Conservation (phyloP, 1,140 invertebrate genomes). For the Chlorops oryzae region DNA sequence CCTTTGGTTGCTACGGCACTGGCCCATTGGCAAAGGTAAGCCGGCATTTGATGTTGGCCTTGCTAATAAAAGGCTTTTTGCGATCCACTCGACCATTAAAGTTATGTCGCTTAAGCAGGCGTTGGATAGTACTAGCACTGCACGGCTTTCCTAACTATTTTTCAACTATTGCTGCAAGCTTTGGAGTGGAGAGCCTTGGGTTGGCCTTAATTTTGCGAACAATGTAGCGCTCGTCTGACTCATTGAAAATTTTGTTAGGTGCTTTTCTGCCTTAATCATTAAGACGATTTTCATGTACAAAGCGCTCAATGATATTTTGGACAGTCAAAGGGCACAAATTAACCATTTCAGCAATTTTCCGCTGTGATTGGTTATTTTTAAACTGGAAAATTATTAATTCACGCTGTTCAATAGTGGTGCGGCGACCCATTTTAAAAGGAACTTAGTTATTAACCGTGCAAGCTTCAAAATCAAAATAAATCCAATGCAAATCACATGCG, state of each 20-base stretch:
- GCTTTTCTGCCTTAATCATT: constrained; percentile 10
- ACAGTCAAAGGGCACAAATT: no score
- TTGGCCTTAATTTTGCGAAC: constrained; percentile 9
- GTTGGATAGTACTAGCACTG: background rate
- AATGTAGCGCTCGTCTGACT: constrained; percentile 6
- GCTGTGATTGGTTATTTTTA: no score
- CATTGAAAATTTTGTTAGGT: constrained; percentile 12
- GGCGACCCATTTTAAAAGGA: no score
- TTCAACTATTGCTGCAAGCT: background rate
- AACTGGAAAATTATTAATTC: no score
- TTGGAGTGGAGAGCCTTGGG: constrained; percentile 12
- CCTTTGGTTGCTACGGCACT: no score
- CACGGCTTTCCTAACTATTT: background rate
- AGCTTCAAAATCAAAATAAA: no score
- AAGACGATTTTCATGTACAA: background rate
- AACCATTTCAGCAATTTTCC: no score
- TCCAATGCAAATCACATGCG: no score
- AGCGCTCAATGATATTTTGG: background rate
- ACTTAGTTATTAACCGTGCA: no score
- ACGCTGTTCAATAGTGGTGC: no score
- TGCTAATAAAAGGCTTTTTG: constrained; percentile 6
- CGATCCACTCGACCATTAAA: constrained; percentile 1
- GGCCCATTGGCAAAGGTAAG: constrained; percentile 9
- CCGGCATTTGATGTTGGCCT: background rate
- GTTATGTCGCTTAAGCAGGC: background rate